Conservation (phyloP, 2,797 vertebrate species). For the Phylloscopus collybita region DNA sequence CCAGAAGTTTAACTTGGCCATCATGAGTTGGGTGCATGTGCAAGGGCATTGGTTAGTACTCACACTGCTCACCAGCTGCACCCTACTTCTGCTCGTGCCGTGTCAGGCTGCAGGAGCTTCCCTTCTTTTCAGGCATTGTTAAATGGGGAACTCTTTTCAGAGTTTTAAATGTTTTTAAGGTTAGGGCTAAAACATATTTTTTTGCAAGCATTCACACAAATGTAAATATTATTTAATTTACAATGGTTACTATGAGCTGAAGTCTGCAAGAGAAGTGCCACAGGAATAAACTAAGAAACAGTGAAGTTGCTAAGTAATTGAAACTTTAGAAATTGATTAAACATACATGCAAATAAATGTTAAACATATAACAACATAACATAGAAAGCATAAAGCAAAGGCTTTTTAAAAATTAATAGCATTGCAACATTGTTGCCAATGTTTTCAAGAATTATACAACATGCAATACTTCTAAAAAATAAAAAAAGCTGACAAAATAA, state of each 20-base stretch:
- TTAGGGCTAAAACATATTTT: background rate
- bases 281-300: background rate
- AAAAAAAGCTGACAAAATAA: background rate
- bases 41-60: background rate
- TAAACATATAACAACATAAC: background rate
- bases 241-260: background rate
- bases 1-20: background rate
- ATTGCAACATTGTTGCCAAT: background rate
- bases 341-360: background rate
- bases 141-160: background rate
- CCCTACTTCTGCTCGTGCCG: background rate
- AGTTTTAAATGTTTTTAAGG: background rate
- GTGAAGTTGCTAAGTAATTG: background rate
- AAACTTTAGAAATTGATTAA: background rate
- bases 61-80: background rate
- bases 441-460: background rate
- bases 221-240: background rate
- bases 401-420: background rate
- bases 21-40: background rate
- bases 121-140: background rate
- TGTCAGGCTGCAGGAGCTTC: background rate
- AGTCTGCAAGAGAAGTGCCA: background rate
- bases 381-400: background rate
- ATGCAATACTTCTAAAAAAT: background rate
- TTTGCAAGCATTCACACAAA: background rate